Base-by-base conservation (phyloP, 2,113 vertebrate species). In the Anoura caudifer region DNA sequence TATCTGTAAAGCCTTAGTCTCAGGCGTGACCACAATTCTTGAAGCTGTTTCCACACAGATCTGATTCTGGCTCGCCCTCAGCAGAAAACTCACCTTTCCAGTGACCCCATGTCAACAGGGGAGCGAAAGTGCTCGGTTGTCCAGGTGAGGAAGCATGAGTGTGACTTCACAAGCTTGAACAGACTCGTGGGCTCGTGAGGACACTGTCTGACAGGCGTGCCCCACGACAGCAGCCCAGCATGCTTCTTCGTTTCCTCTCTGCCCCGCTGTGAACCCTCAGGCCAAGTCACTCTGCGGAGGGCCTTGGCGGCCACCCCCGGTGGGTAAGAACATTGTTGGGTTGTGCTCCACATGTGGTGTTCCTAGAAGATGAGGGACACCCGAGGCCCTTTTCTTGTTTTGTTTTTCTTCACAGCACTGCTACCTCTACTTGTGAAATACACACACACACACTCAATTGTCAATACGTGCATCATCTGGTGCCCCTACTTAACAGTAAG, bases 381-480 rank as follows among this genome's bases (percentile, higher is more conserved):
- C 7, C 0, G 2, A 0, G 12, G 20, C 41, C 36, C n/a, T 47
- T 47, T 76, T 19, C 72, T 43, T 41, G n/a, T 63, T 19, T 16
- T 38, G 38, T 63, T 36, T 59, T 50, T n/a, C 88, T 41, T 43
- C 7, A 0, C 4, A 12, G 82, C 31, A 24, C 17, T 4, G n/a
- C 28, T 19, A 7, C n/a, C 38, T 41, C 82, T 0, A 12, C 43
- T 10, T 52, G 22, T 16, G 3, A 15, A 3, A 50, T 11, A 45
- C 28, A 12, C 4, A 22, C 28, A 45, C 26, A 19, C 45, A 16
- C 0, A 4, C 12, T 17, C n/a, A 0, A 7, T 4, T 7, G 45
- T 31, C 56, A 14, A 0, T 1, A 33, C 56, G 75, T 4, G 7
- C 13, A 5, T 7, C 1, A 13, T 61, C 33, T 33, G 75, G 3